These are phyloP conservation scores for Liopterus haemorrhoidalis DNA, from an alignment of 2,888 invertebrate genomes.

Conservation along the genomic window DNA sequence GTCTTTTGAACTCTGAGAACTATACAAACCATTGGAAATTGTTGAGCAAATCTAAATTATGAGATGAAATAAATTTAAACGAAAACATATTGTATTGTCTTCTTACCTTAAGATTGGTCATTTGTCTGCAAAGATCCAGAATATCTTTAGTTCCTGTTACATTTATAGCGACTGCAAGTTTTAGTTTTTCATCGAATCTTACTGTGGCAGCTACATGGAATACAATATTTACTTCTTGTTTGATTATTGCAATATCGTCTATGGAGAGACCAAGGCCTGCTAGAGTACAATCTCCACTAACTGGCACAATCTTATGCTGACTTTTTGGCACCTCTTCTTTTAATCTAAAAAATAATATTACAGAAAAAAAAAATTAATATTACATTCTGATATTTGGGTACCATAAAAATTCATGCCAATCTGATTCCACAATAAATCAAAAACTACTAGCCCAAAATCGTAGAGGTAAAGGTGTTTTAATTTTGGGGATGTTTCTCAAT, in stretches of 20 bases:
- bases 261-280: slow-evolving; percentile 59
- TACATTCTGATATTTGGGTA: too few species aligned
- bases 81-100: too few species aligned
- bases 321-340: slow-evolving; percentile 53
- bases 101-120: slow-evolving; percentile 64
- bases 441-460: too few species aligned
- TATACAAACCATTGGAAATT: too few species aligned
- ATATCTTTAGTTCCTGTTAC: slow-evolving; percentile 71
- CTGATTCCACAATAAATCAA: too few species aligned
- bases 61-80: too few species aligned
- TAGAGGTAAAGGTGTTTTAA: too few species aligned
- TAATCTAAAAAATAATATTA: slow-evolving; percentile 38
- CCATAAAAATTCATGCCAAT: too few species aligned
- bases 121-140: slow-evolving; percentile 64
- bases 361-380: too few species aligned
- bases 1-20: too few species aligned
- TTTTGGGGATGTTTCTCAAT: too few species aligned
- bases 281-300: slow-evolving; percentile 62
- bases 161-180: slow-evolving; percentile 72
- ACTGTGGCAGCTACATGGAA: slow-evolving; percentile 93
- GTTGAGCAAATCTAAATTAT: too few species aligned
- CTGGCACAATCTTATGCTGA: slow-evolving; percentile 60
- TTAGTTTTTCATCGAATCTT: slow-evolving; percentile 76
- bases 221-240: slow-evolving; percentile 60
- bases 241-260: slow-evolving; percentile 55